Evolutionary conservation across 2,888 invertebrate species (phyloP).

Genomic region (Deroplatys truncata): DNA sequence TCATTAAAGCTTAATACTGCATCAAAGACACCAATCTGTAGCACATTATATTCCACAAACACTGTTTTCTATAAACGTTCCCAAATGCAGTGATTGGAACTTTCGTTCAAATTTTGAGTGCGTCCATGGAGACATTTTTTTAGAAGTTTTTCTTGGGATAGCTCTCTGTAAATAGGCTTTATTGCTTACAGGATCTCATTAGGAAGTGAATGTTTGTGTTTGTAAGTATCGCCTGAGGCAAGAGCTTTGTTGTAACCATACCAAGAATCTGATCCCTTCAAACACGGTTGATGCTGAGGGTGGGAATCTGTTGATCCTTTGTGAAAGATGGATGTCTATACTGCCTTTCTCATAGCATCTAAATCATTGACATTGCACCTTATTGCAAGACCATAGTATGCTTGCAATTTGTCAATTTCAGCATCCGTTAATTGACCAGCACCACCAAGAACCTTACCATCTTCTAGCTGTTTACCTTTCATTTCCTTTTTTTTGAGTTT

Average conservation of each 20-base stretch:
- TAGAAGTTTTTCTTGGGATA: background rate
- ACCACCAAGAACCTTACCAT: background rate
- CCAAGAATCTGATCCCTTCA: background rate
- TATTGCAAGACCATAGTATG: constrained; percentile 6
- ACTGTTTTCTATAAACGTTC: too few species aligned
- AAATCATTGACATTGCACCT: background rate
- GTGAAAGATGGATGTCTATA: background rate
- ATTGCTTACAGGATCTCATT: too few species aligned
- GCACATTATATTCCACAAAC: too few species aligned
- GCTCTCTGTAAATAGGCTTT: too few species aligned
- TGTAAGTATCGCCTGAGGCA: background rate
- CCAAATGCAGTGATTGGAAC: constrained; percentile 10
- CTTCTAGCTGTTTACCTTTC: background rate
- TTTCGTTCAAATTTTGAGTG: constrained; percentile 20
- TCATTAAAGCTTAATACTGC: too few species aligned
- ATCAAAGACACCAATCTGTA: too few species aligned
- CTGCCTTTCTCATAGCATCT: background rate
- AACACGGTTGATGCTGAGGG: background rate
- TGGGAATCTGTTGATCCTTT: background rate
- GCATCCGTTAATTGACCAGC: background rate
- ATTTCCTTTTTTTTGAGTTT: background rate
- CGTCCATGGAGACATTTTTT: constrained; percentile 16
- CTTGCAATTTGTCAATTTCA: background rate
- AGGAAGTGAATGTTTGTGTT: background rate
- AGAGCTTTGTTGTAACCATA: background rate